phyloP scores from a whole-genome alignment of 1,140 invertebrate genomes.

The Diabrotica undecimpunctata region DNA sequence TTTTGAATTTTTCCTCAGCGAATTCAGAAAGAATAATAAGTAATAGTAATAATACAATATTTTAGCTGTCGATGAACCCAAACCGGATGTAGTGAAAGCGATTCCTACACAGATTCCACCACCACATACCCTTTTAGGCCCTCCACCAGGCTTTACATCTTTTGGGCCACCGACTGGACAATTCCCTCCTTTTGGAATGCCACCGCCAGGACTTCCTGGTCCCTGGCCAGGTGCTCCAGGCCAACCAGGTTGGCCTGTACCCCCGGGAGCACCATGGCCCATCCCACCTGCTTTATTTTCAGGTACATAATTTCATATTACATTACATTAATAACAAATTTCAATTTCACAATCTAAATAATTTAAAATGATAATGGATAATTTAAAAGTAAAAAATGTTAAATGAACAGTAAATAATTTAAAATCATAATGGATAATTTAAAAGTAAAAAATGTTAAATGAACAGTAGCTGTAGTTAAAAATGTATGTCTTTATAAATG shows the following conservation, averaged over 20 bases:
- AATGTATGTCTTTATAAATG: no score
- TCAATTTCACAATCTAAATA: no score
- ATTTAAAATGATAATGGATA: no score
- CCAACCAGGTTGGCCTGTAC: constrained; percentile 36
- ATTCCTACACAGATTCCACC: constrained; percentile 8
- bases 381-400: no score
- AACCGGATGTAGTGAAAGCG: background rate
- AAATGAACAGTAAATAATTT: no score
- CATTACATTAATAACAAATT: no score
- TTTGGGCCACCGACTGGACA: constrained; percentile 56
- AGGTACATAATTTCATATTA: constrained; percentile 29
- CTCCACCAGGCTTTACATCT: constrained; percentile 50
- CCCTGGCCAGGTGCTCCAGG: constrained; percentile 31
- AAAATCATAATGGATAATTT: no score
- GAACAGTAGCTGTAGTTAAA: no score
- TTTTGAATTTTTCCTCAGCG: no score
- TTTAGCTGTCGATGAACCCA: constrained; percentile 16
- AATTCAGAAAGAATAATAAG: no score
- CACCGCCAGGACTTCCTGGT: constrained; percentile 60
- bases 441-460: no score
- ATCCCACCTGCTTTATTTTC: constrained; percentile 55
- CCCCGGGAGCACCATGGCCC: constrained; percentile 52
- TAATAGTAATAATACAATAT: constrained; percentile 1
- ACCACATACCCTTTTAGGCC: constrained; percentile 19
- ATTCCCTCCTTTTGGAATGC: constrained; percentile 66